phyloP scores from a whole-genome alignment of 2,797 vertebrate species.

The Sebastes itinus region DNA sequence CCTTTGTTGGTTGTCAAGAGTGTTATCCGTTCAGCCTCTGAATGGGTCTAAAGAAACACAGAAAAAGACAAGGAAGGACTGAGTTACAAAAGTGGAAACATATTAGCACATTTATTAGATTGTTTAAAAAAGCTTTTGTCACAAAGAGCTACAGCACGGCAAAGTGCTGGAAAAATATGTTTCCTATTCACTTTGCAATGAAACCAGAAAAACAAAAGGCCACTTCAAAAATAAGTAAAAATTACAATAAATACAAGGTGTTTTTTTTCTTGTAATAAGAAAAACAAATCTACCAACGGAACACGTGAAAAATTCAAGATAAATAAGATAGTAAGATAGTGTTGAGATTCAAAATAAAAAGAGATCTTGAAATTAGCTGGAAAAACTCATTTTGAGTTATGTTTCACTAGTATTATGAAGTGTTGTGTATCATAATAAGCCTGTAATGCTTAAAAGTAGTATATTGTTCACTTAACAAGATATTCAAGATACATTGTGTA shows the following conservation, averaged over 20 bases:
- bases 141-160: neutral
- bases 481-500: too few species aligned
- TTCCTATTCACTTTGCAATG: neutral
- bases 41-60: conserved; percentile 62
- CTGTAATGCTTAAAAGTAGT: too few species aligned
- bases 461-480: too few species aligned
- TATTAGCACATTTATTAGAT: neutral
- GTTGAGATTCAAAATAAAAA: too few species aligned
- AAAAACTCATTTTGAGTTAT: too few species aligned
- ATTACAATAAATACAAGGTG: neutral
- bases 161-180: neutral
- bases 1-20: conserved; percentile 25
- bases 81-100: conserved; percentile 33
- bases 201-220: neutral
- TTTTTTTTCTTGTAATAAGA: neutral
- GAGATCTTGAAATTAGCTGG: too few species aligned
- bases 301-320: too few species aligned
- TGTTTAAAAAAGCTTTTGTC: neutral
- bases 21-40: conserved; percentile 36
- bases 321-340: too few species aligned
- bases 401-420: too few species aligned
- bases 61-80: conserved; percentile 25
- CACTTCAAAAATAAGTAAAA: neutral
- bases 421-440: too few species aligned
- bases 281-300: too few species aligned